Evolutionary conservation across 2,888 invertebrate genomes (phyloP).

Genomic region (Mongoloraphidia duomilia): DNA sequence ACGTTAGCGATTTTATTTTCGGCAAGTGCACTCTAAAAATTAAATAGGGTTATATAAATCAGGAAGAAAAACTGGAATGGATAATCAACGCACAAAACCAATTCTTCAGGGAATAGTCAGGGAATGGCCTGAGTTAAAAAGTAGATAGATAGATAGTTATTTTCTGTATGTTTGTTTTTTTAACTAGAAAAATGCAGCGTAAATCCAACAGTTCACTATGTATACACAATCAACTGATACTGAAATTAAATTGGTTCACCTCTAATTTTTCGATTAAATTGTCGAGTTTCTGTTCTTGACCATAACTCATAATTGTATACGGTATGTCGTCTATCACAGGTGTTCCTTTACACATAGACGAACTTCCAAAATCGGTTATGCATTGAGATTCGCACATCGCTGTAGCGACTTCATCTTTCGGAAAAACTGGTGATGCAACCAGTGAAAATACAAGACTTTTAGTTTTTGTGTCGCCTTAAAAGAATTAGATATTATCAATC

Average conservation of each 20-base stretch:
- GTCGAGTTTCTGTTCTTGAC: constrained; percentile 24
- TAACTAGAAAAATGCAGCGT: no score
- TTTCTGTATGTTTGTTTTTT: no score
- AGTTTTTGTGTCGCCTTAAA: constrained; percentile 23
- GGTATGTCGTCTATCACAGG: background rate
- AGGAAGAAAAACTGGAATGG: no score
- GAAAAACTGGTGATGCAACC: constrained; percentile 21
- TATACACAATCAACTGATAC: no score
- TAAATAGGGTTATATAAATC: background rate
- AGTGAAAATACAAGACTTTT: constrained; percentile 28
- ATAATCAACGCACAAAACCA: no score
- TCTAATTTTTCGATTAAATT: constrained; percentile 15
- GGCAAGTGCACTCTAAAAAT: constrained; percentile 26
- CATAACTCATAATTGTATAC: constrained; percentile 17
- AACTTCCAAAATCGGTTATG: background rate
- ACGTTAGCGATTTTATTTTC: constrained; percentile 39
- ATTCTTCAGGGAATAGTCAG: no score
- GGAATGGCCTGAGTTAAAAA: no score
- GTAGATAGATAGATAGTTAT: no score
- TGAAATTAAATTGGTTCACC: background rate
- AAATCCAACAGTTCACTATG: no score
- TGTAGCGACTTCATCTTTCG: constrained; percentile 17
- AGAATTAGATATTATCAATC: no score
- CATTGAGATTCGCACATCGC: constrained; percentile 21
- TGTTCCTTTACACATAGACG: background rate